Conservation (phyloP, 2,113 vertebrate genomes). For the Carassius carassius region DNA sequence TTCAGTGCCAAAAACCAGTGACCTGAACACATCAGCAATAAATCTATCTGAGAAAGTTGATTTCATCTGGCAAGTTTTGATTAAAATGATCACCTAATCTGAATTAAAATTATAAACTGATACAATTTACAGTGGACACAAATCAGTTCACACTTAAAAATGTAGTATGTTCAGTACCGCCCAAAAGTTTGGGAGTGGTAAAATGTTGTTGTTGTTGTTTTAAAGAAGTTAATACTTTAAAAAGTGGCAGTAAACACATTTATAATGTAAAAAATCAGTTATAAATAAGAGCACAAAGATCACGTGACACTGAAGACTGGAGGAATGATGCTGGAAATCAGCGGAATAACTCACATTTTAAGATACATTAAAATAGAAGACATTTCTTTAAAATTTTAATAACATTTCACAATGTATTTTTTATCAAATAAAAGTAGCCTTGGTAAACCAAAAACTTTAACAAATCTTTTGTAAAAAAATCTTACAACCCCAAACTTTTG, state of each 20-base stretch:
- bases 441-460: not conserved
- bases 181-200: not conserved
- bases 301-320: not conserved
- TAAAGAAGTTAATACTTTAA: not conserved
- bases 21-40: conserved; percentile 56
- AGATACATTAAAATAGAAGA: not conserved
- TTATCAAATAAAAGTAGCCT: no score
- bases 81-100: not conserved
- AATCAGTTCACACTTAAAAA: not conserved
- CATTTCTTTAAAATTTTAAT: not conserved
- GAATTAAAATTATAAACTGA: not conserved
- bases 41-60: not conserved
- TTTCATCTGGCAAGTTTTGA: conserved; percentile 7
- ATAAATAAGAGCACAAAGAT: not conserved
- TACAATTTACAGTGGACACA: not conserved
- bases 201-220: no score
- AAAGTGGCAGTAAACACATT: not conserved
- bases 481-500: not conserved
- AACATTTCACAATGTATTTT: not conserved
- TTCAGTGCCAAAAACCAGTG: conserved; percentile 60
- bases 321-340: not conserved
- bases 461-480: no score
- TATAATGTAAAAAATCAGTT: not conserved
- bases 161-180: not conserved
- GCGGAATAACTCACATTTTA: not conserved